phyloP scores from a whole-genome alignment of 2,113 vertebrate species.

The Spizaetus ornatus region DNA sequence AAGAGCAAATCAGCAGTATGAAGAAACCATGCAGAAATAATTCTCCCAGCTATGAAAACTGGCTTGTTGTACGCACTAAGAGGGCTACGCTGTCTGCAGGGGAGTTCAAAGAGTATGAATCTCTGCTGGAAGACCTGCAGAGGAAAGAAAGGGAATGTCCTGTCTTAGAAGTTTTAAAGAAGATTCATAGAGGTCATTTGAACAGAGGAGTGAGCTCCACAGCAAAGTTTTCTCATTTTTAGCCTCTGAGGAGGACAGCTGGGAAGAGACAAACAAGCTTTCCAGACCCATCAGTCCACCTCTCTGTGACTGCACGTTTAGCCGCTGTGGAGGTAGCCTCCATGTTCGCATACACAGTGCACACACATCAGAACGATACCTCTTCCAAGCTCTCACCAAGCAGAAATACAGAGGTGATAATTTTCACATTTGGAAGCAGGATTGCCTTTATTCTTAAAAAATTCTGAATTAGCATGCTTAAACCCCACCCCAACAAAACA shows the following conservation, averaged over 20 bases:
- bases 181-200: not conserved
- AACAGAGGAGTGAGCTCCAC: not conserved
- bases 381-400: not conserved
- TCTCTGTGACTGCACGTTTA: not conserved
- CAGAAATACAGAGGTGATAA: not conserved
- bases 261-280: not conserved
- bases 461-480: not conserved
- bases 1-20: not conserved
- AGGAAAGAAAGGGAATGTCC: not conserved
- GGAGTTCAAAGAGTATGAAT: not conserved
- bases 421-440: not conserved
- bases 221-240: not conserved
- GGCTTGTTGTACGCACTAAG: not conserved
- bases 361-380: not conserved
- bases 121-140: not conserved
- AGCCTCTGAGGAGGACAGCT: not conserved
- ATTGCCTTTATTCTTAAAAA: not conserved
- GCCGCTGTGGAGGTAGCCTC: not conserved
- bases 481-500: not conserved
- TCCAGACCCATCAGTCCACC: not conserved
- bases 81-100: not conserved
- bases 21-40: not conserved
- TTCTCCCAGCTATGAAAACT: not conserved
- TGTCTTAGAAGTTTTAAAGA: not conserved
- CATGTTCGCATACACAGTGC: not conserved